Conservation (phyloP, 1,140 invertebrate species). For the Frieseomelitta varia region DNA sequence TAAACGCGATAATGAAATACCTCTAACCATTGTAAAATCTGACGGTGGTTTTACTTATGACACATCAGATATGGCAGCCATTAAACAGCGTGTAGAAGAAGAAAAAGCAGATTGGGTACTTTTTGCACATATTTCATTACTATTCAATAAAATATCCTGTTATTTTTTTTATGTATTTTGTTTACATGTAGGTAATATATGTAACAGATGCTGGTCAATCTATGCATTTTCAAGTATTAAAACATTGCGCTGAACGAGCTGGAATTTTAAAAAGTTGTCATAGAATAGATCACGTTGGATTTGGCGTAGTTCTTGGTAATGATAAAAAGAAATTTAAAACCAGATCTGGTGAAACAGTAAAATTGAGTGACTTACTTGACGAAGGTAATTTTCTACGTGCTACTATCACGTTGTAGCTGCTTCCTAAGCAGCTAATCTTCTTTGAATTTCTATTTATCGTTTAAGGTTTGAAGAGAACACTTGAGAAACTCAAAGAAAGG, state of each 20-base stretch:
- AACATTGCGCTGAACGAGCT: slow-evolving; percentile 87
- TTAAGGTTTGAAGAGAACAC: slow-evolving; percentile 89
- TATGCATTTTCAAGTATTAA: slow-evolving; percentile 90
- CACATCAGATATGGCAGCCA: slow-evolving; percentile 97
- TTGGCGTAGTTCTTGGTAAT: slow-evolving; percentile 98
- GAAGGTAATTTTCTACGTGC: slow-evolving; percentile 86
- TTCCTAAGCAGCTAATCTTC: neutral
- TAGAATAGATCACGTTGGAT: slow-evolving; percentile 94
- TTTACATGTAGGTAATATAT: slow-evolving; percentile 88
- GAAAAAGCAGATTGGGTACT: slow-evolving; percentile 91
- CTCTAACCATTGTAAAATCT: slow-evolving; percentile 97
- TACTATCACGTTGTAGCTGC: neutral
- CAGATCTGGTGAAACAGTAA: slow-evolving; percentile 97
- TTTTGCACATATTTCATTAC: neutral
- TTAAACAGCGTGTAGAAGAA: slow-evolving; percentile 93
- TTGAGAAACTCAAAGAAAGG: slow-evolving; percentile 95
- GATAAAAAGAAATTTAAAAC: slow-evolving; percentile 99
- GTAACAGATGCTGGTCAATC: slow-evolving; percentile 97
- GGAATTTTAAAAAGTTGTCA: slow-evolving; percentile 86
- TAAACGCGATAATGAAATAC: slow-evolving; percentile 84
- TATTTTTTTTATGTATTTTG: neutral
- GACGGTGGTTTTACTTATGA: slow-evolving; percentile 99
- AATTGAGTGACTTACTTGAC: slow-evolving; percentile 94
- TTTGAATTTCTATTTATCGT: neutral
- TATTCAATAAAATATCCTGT: neutral